These are phyloP conservation scores for Atrichornis clamosus DNA, from an alignment of 2,113 vertebrate genomes.

Conservation along the genomic window DNA sequence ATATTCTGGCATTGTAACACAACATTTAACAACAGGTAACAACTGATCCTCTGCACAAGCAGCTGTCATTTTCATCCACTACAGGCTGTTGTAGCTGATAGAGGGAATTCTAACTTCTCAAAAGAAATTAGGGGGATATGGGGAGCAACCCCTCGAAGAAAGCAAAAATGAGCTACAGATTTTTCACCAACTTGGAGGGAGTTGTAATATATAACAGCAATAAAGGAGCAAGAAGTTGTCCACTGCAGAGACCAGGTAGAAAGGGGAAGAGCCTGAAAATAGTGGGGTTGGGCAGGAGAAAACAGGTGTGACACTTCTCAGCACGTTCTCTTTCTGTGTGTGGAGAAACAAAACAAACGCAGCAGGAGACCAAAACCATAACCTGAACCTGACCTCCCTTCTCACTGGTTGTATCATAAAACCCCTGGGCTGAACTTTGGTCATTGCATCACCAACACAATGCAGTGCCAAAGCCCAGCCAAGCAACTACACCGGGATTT, in stretches of 20 bases:
- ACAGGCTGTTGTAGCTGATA: neutral
- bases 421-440: neutral
- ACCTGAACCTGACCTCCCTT: neutral
- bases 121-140: neutral
- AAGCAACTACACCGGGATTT: neutral
- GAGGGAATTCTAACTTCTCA: neutral
- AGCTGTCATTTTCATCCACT: neutral
- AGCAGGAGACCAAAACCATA: constrained; percentile 1
- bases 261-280: neutral
- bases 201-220: neutral
- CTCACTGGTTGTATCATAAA: neutral
- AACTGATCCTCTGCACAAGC: neutral
- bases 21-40: neutral
- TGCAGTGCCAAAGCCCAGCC: neutral
- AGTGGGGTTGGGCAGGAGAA: neutral
- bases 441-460: neutral
- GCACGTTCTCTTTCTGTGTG: neutral
- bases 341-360: neutral
- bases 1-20: neutral
- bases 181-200: neutral
- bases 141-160: neutral
- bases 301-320: neutral
- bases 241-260: neutral
- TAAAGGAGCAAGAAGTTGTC: neutral
- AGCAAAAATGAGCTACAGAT: neutral